Base-by-base conservation (phyloP, 2,113 vertebrate species). In the Heterotilapia buettikoferi region DNA sequence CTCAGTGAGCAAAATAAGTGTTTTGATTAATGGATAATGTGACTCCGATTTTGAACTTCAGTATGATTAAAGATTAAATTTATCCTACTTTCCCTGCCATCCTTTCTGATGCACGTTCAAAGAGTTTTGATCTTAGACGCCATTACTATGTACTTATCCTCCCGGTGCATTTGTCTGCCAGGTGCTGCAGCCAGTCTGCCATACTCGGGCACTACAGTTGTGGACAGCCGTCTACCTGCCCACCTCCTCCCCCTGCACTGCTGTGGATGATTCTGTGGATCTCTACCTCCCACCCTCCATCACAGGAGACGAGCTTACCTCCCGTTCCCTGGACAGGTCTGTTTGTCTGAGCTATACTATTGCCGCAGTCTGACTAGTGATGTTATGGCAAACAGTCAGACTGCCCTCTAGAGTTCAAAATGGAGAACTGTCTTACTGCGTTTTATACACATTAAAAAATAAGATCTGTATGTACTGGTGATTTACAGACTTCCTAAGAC, bases 201-300 rank as follows among this genome's bases (percentile, higher is more conserved):
- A 99, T 1, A 99, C 99, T 12, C 97, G 99, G 6, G 98, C 98
- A 0, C 95, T 99, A 84, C 97, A 99, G 80, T 94, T 99, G 92
- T 99, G 99, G 99, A 98, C 98, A 11, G 97, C 98, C 0, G 97
- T 99, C n/a, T 99, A 99, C 92, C 97, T 99, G 85, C 98, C 98
- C 4, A 97, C 98, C 3, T 98, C 99, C 6, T 98, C 98, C 0
- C 98, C 99, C 0, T 98, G 98, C 90, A 98, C 98, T 1, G 97
- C 98, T 56, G 97, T 98, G 31, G 98, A 98, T 84, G 98, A 99
- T 19, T 97, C 97, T 14, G 97, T 98, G 97, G 98, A 98, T 87
- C 96, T 98, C 85, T 99, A 98, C 94, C 95, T 97, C 88, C 97
- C 98, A 13, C 96, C 97, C 0, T 97, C 91, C 63, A 93, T 97